A percentile compares a stretch with the other conserved stretches of the same genome.
Conservation (phyloP, 2,113 vertebrate species). For the Tetrax tetrax region DNA sequence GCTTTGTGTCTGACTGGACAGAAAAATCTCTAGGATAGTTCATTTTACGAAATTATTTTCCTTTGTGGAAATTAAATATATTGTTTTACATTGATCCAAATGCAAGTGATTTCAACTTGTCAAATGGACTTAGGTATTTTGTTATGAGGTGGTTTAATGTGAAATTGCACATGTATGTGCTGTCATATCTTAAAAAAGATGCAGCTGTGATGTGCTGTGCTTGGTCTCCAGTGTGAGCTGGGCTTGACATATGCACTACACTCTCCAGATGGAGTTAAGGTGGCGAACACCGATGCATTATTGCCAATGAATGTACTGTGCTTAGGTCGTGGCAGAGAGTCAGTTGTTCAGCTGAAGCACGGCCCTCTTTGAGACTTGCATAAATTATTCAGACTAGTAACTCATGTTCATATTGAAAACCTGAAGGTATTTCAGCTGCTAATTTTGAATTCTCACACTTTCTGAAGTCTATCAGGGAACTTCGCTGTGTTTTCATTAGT, state of each 20-base stretch:
- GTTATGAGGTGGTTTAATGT: background rate
- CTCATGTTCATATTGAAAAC: background rate
- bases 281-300: fast-evolving
- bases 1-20: background rate
- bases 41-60: background rate
- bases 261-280: background rate
- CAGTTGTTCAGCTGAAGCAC: fast-evolving
- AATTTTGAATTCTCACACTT: background rate
- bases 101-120: background rate
- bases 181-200: background rate
- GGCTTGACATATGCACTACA: fast-evolving
- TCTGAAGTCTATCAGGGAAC: background rate
- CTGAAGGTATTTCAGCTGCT: background rate
- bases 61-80: background rate
- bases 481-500: background rate
- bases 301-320: background rate
- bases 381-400: background rate
- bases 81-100: background rate
- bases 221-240: background rate
- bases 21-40: background rate
- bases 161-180: background rate
- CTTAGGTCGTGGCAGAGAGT: background rate
- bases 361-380: background rate
- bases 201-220: background rate
- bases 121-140: background rate